These are phyloP conservation scores for Hylia prasina DNA, from an alignment of 2,113 vertebrate species.

Conservation along the genomic window DNA sequence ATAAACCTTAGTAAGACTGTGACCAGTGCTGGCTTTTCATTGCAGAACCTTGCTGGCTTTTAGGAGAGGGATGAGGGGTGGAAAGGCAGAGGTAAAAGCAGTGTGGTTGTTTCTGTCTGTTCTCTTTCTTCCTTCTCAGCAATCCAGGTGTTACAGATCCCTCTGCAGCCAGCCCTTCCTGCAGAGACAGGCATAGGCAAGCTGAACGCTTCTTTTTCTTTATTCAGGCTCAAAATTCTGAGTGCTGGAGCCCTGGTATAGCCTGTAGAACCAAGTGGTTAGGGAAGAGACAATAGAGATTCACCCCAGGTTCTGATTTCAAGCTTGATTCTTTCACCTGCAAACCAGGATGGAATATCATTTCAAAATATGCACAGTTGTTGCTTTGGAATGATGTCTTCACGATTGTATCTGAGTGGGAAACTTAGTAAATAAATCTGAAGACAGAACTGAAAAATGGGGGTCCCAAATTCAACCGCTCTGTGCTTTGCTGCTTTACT, in stretches of 20 bases:
- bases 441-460: not conserved
- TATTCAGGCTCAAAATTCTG: not conserved
- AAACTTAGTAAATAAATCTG: not conserved
- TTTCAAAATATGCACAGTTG: not conserved
- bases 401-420: not conserved
- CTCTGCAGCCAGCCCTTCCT: not conserved
- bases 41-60: not conserved
- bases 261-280: not conserved
- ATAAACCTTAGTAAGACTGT: not conserved
- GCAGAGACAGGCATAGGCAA: accelerated
- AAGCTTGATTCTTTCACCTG: not conserved
- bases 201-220: not conserved
- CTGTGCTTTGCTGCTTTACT: not conserved
- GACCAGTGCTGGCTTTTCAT: not conserved
- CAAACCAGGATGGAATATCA: not conserved
- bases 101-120: not conserved
- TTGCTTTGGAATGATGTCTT: not conserved
- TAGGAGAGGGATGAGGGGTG: not conserved
- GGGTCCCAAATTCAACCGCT: not conserved
- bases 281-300: not conserved
- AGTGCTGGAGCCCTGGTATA: not conserved
- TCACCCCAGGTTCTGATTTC: not conserved
- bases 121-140: not conserved
- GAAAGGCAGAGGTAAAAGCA: not conserved
- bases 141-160: not conserved